Percentiles rank a stretch among this genome's conserved stretches.
Evolutionary conservation across 37 sponge, comb jelly and placozoan species (phyloP).

Genomic region (Geodia barretti): DNA sequence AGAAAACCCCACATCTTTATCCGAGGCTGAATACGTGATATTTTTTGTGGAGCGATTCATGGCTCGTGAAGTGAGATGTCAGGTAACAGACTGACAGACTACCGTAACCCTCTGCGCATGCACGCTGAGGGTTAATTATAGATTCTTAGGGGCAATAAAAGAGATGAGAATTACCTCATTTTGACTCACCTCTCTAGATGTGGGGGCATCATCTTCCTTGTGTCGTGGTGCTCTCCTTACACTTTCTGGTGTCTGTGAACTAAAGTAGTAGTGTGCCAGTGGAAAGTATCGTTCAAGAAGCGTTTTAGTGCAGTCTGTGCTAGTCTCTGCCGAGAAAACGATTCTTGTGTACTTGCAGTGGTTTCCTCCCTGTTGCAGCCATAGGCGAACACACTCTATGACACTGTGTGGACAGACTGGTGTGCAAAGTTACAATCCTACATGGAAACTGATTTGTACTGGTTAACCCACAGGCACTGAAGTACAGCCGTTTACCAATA

Average conservation of each 20-base stretch:
- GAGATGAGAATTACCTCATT: too few species aligned
- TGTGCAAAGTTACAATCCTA: neutral
- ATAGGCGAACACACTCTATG: slow-evolving; percentile 25
- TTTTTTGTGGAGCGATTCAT: too few species aligned
- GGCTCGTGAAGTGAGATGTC: too few species aligned
- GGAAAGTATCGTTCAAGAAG: slow-evolving; percentile 23
- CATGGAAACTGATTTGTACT: too few species aligned
- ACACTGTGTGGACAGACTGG: slow-evolving; percentile 41
- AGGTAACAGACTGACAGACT: too few species aligned
- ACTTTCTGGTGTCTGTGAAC: neutral
- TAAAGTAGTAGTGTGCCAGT: neutral
- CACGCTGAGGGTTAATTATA: too few species aligned
- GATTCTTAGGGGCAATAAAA: too few species aligned
- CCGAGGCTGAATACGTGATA: too few species aligned
- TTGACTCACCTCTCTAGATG: neutral
- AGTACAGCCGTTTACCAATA: too few species aligned
- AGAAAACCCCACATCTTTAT: too few species aligned
- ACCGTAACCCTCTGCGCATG: too few species aligned
- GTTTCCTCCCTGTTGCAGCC: slow-evolving; percentile 41
- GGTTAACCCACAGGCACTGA: too few species aligned
- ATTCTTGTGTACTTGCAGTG: neutral
- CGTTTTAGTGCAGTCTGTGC: neutral
- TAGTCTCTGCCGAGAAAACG: slow-evolving; percentile 20
- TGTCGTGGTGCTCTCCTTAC: neutral
- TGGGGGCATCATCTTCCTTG: neutral